Percentiles rank a stretch among this genome's conserved stretches.
These are phyloP conservation scores for Serripes groenlandicus DNA, from an alignment of 2,888 invertebrate species.

Conservation along the genomic window DNA sequence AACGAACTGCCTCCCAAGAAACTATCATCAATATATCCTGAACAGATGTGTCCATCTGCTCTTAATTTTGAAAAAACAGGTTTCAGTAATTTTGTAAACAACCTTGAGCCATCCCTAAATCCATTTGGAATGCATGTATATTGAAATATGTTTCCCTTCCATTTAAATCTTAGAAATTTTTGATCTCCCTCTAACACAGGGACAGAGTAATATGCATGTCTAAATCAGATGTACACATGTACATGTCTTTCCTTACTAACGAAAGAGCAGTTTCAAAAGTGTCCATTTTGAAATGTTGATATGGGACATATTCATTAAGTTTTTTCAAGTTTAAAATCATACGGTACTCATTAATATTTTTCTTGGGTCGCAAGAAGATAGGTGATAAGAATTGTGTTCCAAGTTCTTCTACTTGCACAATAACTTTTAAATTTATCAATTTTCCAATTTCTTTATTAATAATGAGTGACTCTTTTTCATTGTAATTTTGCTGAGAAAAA, in stretches of 20 bases:
- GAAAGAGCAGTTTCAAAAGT: conserved; percentile 48
- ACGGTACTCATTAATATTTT: conserved; percentile 52
- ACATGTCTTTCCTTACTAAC: conserved; percentile 12
- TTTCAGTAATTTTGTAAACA: conserved; percentile 8
- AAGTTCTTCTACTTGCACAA: conserved; percentile 4
- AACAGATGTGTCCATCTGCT: background rate
- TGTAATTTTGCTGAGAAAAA: conserved; percentile 17
- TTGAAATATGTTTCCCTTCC: background rate
- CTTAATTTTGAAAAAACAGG: conserved; percentile 1
- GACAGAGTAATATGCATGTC: conserved; percentile 31
- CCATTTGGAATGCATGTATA: conserved; percentile 7
- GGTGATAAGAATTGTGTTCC: conserved; percentile 22
- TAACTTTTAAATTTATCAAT: conserved; percentile 17
- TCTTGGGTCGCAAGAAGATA: conserved; percentile 56
- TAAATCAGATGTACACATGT: conserved; percentile 40
- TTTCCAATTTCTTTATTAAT: conserved; percentile 43
- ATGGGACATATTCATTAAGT: conserved; percentile 46
- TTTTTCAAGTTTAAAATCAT: conserved; percentile 58
- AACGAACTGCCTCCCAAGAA: background rate
- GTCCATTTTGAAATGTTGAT: conserved; percentile 66
- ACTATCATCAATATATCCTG: conserved; percentile 52
- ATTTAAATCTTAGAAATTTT: conserved; percentile 2
- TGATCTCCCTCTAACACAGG: background rate
- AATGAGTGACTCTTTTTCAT: background rate
- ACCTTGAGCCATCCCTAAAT: background rate